Evolutionary conservation across 1,140 invertebrate genomes (phyloP).

Genomic region (Tetranychus urticae): DNA sequence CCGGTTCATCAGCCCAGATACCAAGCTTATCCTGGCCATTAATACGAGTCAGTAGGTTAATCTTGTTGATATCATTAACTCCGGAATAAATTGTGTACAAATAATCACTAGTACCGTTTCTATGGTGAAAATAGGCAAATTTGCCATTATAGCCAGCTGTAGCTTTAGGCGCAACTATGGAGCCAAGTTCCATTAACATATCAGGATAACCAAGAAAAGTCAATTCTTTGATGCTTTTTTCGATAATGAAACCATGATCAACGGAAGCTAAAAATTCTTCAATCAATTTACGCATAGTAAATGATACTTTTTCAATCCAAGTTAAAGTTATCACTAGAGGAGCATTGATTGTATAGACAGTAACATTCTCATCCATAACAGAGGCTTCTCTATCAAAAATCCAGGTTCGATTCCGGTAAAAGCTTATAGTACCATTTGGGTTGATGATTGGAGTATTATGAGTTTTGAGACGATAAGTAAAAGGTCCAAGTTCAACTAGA

Average conservation of each 20-base stretch:
- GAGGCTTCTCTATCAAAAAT: constrained; percentile 63
- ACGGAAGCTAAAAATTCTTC: constrained; percentile 62
- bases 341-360: constrained; percentile 58
- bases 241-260: constrained; percentile 68
- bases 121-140: constrained; percentile 6
- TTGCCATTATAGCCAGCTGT: constrained; percentile 9
- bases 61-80: constrained; percentile 16
- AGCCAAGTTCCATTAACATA: constrained; percentile 9
- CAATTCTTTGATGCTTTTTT: constrained; percentile 57
- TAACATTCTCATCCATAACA: constrained; percentile 45
- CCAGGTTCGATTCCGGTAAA: constrained; percentile 58
- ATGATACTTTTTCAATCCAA: constrained; percentile 38
- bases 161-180: constrained; percentile 7
- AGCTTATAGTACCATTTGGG: constrained; percentile 58
- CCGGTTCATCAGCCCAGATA: constrained; percentile 2
- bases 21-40: constrained; percentile 30
- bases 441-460: constrained; percentile 12
- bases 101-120: constrained; percentile 27
- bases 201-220: constrained; percentile 43
- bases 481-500: constrained; percentile 59
- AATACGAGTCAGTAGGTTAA: constrained; percentile 23
- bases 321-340: constrained; percentile 68
- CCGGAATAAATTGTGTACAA: constrained; percentile 25
- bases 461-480: constrained; percentile 23
- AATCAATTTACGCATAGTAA: constrained; percentile 56